Conservation (phyloP, 2,888 invertebrate species). For the Ornithoptera alexandrae region DNA sequence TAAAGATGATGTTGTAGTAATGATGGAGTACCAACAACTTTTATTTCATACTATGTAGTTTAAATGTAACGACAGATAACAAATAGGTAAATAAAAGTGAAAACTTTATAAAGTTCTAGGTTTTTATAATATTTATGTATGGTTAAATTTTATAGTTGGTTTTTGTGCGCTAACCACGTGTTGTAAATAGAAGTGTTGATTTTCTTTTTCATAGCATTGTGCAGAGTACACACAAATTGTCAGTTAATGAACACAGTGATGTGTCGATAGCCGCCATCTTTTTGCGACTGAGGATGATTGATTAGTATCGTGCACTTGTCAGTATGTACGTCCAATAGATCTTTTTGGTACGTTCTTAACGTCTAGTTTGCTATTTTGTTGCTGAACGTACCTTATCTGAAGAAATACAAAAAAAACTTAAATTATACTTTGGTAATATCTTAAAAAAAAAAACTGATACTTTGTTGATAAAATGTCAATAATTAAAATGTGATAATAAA, state of each 20-base stretch:
- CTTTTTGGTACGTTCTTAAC: neutral
- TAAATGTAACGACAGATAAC: too few species aligned
- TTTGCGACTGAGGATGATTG: constrained; percentile 15
- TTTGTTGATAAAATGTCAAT: too few species aligned
- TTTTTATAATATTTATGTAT: too few species aligned
- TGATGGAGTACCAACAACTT: too few species aligned
- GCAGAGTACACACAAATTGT: constrained; percentile 7
- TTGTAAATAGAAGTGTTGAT: neutral
- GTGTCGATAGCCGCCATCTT: constrained; percentile 8
- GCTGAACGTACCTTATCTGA: neutral
- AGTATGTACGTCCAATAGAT: neutral
- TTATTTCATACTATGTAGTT: too few species aligned
- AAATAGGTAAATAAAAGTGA: neutral
- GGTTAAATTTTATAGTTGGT: neutral
- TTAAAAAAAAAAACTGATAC: too few species aligned
- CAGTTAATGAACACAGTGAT: neutral
- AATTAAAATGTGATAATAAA: too few species aligned
- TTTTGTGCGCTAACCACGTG: neutral
- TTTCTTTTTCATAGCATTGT: neutral
- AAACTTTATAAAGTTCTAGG: neutral
- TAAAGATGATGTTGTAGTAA: too few species aligned
- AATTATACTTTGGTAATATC: too few species aligned
- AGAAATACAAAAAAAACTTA: neutral
- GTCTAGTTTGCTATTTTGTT: neutral
- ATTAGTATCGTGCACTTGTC: constrained; percentile 12